Evolutionary conservation across 2,888 invertebrate species (phyloP).

Genomic region (Pachydiplax longipennis): DNA sequence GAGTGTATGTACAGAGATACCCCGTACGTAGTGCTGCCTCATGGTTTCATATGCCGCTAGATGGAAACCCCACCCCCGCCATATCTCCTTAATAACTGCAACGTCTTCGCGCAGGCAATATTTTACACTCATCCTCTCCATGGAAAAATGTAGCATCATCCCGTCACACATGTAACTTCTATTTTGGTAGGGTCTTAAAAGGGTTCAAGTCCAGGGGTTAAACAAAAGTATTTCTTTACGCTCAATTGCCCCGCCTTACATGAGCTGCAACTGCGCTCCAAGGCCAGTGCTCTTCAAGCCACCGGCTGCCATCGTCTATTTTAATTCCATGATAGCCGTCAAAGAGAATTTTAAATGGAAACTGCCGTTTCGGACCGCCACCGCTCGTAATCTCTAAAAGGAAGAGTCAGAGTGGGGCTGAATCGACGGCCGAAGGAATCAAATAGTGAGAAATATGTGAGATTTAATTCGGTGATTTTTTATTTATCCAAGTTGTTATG

Average conservation of each 20-base stretch:
- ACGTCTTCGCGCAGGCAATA: no score
- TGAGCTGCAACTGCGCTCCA: conserved; percentile 25
- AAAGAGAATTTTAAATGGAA: conserved; percentile 14
- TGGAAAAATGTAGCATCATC: background rate
- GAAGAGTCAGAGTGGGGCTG: background rate
- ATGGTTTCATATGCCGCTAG: no score
- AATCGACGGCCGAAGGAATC: no score
- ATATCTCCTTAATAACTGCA: no score
- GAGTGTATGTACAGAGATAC: no score
- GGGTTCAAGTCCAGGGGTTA: conserved; percentile 22
- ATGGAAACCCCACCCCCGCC: no score
- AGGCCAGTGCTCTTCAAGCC: conserved; percentile 12
- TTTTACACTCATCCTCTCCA: no score
- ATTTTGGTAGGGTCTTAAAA: conserved; percentile 4
- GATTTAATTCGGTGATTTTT: no score
- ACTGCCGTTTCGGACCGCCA: background rate
- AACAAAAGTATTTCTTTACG: conserved; percentile 20
- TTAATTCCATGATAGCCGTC: conserved; percentile 25
- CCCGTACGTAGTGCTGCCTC: no score
- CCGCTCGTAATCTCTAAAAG: background rate
- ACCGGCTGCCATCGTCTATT: conserved; percentile 23
- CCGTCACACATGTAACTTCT: background rate
- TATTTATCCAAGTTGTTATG: no score
- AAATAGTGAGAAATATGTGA: no score
- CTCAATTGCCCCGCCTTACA: conserved; percentile 11